Percentiles rank a stretch among this genome's conserved stretches.
These are phyloP conservation scores for Melopsittacus undulatus DNA, from an alignment of 2,797 vertebrate species.

Conservation along the genomic window DNA sequence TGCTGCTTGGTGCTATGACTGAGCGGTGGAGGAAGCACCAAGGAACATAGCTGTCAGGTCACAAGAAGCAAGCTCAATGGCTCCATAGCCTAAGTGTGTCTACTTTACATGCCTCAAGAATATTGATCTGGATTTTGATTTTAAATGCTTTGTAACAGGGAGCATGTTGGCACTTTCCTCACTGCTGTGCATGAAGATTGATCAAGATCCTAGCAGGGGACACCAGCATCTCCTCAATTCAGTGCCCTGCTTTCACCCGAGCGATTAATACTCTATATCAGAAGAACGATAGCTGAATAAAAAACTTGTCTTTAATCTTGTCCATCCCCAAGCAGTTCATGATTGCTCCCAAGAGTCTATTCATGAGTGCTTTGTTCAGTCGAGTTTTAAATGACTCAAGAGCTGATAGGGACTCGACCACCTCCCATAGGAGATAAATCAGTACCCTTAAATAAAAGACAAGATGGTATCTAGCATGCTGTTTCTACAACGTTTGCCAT, in stretches of 20 bases:
- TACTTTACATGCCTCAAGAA: background rate
- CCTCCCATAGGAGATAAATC: constrained; percentile 64
- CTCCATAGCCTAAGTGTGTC: accelerated
- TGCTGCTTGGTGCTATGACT: background rate
- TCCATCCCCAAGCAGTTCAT: constrained; percentile 58
- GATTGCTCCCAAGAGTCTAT: constrained; percentile 65
- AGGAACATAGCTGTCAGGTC: background rate
- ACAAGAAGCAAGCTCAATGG: background rate
- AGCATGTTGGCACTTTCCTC: background rate
- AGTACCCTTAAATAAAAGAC: constrained; percentile 68
- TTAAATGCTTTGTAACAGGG: background rate
- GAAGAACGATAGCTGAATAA: background rate
- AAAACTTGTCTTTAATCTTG: constrained; percentile 60
- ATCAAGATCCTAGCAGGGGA: background rate
- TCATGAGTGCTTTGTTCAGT: constrained; percentile 64
- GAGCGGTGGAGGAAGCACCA: background rate
- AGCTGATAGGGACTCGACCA: constrained; percentile 60
- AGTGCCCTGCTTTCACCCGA: background rate
- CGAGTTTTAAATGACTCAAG: constrained; percentile 63
- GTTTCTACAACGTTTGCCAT: constrained; percentile 57
- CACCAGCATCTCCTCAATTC: background rate
- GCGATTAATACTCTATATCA: background rate
- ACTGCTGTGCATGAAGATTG: accelerated
- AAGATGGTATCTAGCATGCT: constrained; percentile 69
- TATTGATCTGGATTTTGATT: background rate